Percentiles rank a stretch among this genome's conserved stretches.
Conservation (phyloP, 1,140 invertebrate species). For the Aleiodes sp. region DNA sequence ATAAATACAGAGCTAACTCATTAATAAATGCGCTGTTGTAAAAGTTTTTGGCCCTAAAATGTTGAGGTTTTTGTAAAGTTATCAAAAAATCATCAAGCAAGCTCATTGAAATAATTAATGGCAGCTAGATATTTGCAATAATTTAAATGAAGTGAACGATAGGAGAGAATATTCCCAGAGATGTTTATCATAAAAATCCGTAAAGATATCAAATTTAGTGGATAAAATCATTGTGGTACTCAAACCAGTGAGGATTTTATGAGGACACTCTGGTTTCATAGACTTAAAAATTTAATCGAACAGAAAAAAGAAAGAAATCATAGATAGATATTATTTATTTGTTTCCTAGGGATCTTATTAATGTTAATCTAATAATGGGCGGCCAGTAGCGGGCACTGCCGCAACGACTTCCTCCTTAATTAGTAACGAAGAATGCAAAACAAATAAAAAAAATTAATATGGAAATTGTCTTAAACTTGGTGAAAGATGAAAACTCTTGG, state of each 20-base stretch:
- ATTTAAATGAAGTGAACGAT: neutral
- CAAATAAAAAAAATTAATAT: neutral
- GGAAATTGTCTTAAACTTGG: slow-evolving; percentile 14
- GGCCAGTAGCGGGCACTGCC: slow-evolving; percentile 58
- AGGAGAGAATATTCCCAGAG: slow-evolving; percentile 9
- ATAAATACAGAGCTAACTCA: neutral
- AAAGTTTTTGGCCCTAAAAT: neutral
- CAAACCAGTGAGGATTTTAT: slow-evolving; percentile 4
- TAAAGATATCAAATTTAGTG: too few species aligned
- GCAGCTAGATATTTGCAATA: slow-evolving; percentile 30
- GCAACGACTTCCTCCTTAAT: slow-evolving; percentile 44
- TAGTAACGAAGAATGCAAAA: neutral
- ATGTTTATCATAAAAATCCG: slow-evolving; percentile 1
- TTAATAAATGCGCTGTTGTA: neutral
- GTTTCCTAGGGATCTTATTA: slow-evolving; percentile 53
- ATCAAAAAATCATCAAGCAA: neutral
- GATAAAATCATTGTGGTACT: neutral
- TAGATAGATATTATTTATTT: slow-evolving; percentile 66
- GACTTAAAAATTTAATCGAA: slow-evolving; percentile 11
- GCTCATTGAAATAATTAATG: slow-evolving; percentile 18
- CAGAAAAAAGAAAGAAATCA: slow-evolving; percentile 50
- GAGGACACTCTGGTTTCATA: slow-evolving; percentile 6
- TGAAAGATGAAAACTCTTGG: neutral
- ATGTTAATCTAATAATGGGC: slow-evolving; percentile 37
- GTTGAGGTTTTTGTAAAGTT: slow-evolving; percentile 19